These are phyloP conservation scores for Ormyrus labotus DNA, from an alignment of 2,888 invertebrate genomes.

Conservation along the genomic window DNA sequence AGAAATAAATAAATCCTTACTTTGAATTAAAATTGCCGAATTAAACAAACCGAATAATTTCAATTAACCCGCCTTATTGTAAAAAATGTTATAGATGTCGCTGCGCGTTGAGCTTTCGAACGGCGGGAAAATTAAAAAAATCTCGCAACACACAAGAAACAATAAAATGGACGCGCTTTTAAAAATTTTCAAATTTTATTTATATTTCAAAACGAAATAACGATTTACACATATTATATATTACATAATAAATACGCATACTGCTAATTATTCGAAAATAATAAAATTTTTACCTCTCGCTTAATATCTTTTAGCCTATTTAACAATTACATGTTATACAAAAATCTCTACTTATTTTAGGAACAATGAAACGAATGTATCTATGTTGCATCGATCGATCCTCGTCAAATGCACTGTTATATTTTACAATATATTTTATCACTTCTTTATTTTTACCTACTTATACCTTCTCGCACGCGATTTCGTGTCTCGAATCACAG, in stretches of 20 bases:
- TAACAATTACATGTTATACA: constrained; percentile 14
- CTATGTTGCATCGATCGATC: neutral
- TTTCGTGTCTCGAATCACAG: constrained; percentile 15
- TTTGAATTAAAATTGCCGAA: no score
- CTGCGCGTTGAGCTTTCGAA: neutral
- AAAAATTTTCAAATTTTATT: constrained; percentile 4
- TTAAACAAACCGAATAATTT: no score
- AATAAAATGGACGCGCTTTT: neutral
- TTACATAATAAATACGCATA: constrained; percentile 32
- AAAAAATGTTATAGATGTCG: neutral
- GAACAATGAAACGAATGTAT: constrained; percentile 19
- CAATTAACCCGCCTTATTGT: no score
- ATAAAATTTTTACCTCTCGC: neutral
- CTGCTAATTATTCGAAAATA: neutral
- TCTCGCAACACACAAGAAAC: neutral
- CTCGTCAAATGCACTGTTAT: constrained; percentile 8
- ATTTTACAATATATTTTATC: constrained; percentile 1
- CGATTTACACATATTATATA: constrained; percentile 23
- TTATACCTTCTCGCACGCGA: no score
- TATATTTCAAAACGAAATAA: constrained; percentile 41
- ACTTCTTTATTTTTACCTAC: neutral
- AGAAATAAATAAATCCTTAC: no score
- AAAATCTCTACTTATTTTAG: constrained; percentile 30
- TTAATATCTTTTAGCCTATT: neutral
- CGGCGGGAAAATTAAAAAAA: neutral